Percentiles rank a stretch among this genome's conserved stretches.
These are phyloP conservation scores for Pammene aurita DNA, from an alignment of 2,888 invertebrate species.

Conservation along the genomic window DNA sequence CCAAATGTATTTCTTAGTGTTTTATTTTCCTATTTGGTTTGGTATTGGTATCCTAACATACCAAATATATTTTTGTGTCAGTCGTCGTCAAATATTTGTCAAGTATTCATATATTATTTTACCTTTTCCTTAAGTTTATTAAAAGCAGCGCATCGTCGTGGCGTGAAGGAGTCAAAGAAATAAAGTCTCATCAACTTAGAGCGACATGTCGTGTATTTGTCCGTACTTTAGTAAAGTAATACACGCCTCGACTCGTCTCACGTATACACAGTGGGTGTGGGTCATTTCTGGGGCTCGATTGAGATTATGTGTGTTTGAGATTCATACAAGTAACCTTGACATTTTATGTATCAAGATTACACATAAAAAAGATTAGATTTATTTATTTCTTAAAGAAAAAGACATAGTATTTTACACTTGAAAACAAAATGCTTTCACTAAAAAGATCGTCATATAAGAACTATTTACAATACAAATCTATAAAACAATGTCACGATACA, in stretches of 20 bases:
- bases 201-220: conserved; percentile 29
- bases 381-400: too few species aligned
- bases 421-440: too few species aligned
- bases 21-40: background rate
- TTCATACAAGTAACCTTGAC: background rate
- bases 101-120: background rate
- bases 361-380: too few species aligned
- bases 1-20: background rate
- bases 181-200: conserved; percentile 30
- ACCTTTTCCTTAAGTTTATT: conserved; percentile 17
- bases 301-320: background rate
- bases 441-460: too few species aligned
- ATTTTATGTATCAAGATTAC: background rate
- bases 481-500: too few species aligned
- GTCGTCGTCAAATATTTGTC: too few species aligned
- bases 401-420: too few species aligned
- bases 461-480: too few species aligned
- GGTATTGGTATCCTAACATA: background rate
- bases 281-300: background rate
- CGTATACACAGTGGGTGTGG: conserved; percentile 13
- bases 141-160: conserved; percentile 2
- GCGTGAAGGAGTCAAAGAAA: conserved; percentile 7
- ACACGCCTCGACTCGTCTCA: background rate
- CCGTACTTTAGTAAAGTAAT: conserved; percentile 29
- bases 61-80: too few species aligned